Evolutionary conservation across 2,113 vertebrate genomes (phyloP), one percentile per base, ranked within the genome.

Genomic region (Hymenochirus boettgeri): DNA sequence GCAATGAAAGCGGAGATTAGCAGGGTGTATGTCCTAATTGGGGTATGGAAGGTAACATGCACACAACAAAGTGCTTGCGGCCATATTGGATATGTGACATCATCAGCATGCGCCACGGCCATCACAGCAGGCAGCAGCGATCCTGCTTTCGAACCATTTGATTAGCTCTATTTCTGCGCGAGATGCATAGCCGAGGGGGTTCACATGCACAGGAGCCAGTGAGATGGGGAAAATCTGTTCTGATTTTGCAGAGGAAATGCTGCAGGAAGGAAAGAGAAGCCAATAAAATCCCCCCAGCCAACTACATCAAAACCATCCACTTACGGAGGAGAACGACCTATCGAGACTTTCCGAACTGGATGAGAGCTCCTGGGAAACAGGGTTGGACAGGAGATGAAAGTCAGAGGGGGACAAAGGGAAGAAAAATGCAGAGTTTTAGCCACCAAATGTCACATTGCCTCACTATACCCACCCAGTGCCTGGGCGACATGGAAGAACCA

Each of bases 291-390:
- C 78, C 78, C 82, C 79, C 71, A 72, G 74, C 35, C 77, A 74
- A 77, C 45, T 18, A 57, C 46, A 31, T 58, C 0, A 45, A 76
- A 76, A 66, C 57, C 62, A 73, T 74, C 72, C 77, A 97, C 95
- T 98, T 96, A 97, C 95, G 75, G 92, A 86, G 80, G 72, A 80
- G 82, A 85, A 72, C 74, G 86, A 79, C 71, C 87, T 85, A 81
- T 91, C 87, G 82, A 93, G 83, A 88, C 90, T 92, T 78, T 94
- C 93, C 69, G 81, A 82, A 81, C 91, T 92, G 83, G 91, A 93
- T 79, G 87, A 88, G 83, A 88, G 78, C 75, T 93, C 93, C 95
- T 96, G 85, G 81, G 87, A 86, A 87, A 86, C 27, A 78, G 74
- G 25, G 23, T 27, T 45, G 25, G 25, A 71, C 24, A 72, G 80